These are phyloP conservation scores for Hirtodrosophila confusa DNA, from an alignment of 2,888 invertebrate genomes.

Conservation along the genomic window DNA sequence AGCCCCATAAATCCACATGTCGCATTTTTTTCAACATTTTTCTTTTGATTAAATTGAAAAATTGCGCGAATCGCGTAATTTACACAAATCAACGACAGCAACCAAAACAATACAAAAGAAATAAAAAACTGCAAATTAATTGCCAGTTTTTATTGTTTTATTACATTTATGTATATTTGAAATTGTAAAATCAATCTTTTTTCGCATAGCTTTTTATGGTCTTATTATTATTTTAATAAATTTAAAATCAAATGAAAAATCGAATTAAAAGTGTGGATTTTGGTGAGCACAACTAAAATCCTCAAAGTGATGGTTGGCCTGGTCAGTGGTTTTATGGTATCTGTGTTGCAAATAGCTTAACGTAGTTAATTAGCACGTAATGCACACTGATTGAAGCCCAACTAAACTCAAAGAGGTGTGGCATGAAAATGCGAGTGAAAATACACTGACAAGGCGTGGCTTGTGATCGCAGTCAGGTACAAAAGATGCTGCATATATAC, in stretches of 20 bases:
- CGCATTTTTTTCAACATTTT: constrained; percentile 4
- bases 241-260: constrained; percentile 17
- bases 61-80: constrained; percentile 64
- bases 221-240: constrained; percentile 42
- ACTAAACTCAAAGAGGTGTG: constrained; percentile 2
- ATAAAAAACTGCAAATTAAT: constrained; percentile 48
- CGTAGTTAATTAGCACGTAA: constrained; percentile 41
- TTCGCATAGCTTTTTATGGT: constrained; percentile 24
- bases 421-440: neutral
- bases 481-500: constrained; percentile 8
- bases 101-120: constrained; percentile 33
- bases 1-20: constrained; percentile 36
- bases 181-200: constrained; percentile 10
- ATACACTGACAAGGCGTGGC: constrained; percentile 2
- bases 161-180: constrained; percentile 35
- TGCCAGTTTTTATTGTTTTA: constrained; percentile 39
- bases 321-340: constrained; percentile 27
- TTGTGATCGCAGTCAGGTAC: constrained; percentile 12
- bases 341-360: constrained; percentile 29
- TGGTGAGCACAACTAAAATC: constrained; percentile 24
- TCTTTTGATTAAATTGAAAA: constrained; percentile 67
- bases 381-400: constrained; percentile 26
- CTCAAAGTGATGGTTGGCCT: constrained; percentile 15
- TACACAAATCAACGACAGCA: constrained; percentile 69
- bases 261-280: constrained; percentile 6